These are phyloP conservation scores for Rhinopithecus roxellana DNA, from an alignment of 2,113 vertebrate species.

Conservation along the genomic window DNA sequence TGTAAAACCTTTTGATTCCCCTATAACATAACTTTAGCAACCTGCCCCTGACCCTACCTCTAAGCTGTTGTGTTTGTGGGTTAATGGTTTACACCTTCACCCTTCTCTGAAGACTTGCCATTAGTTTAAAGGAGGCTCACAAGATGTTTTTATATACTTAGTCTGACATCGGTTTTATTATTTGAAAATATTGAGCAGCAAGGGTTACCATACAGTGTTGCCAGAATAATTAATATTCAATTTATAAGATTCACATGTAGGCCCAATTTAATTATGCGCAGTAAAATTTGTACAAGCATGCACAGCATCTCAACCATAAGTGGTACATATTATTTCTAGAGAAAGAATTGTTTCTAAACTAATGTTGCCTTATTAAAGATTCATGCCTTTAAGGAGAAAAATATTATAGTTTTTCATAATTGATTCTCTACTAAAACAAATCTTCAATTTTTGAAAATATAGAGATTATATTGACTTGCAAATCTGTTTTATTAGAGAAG, in stretches of 20 bases:
- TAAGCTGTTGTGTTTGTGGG: not conserved
- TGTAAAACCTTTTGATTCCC: not conserved
- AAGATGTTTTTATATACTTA: not conserved
- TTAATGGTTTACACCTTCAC: not conserved
- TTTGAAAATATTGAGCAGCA: not conserved
- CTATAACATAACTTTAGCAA: not conserved
- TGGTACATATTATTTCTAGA: not conserved
- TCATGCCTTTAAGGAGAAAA: not conserved
- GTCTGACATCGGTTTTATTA: not conserved
- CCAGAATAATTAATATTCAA: slow-evolving; percentile 4
- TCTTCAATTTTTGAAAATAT: slow-evolving; percentile 11
- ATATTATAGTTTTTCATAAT: not conserved
- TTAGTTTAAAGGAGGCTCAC: not conserved
- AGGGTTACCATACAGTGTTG: not conserved
- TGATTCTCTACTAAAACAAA: not conserved
- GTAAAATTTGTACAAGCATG: not conserved
- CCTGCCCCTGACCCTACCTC: not conserved
- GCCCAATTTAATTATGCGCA: not conserved
- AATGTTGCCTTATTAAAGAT: not conserved
- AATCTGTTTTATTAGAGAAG: not conserved
- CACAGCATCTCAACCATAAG: not conserved
- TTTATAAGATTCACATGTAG: not conserved
- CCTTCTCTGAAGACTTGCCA: not conserved
- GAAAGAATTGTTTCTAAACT: not conserved
- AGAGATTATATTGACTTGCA: not conserved